Base-by-base conservation (phyloP, 2,888 invertebrate genomes). In the Theretra japonica region DNA sequence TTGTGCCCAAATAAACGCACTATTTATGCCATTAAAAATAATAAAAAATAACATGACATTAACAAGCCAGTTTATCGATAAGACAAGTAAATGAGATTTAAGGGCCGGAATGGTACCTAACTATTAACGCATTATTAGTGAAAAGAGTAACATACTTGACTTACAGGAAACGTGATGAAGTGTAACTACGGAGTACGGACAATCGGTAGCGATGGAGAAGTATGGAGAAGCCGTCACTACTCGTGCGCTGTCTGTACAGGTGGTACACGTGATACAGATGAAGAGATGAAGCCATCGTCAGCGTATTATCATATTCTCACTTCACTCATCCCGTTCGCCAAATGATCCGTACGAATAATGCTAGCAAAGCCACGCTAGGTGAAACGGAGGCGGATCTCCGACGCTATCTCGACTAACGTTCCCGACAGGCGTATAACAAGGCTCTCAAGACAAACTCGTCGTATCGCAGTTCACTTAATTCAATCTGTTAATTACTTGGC, bases 1-100 rank as follows among this genome's bases (percentile, higher is more conserved):
- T 86, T 86, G 86, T 86, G 86, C 86, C 84, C 82, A 75, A 83
- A 82, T 79, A 79, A 83, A 83, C 81, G 77, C 82, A 84, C 82
- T 77, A 80, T 75, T 73, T 80, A 83, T 75, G 77, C 81, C 75
- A 76, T 82, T 78, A 82, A 79, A 41, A 82, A 77, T 80, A 83
- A 80, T n/a, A 83, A 81, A 85, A 84, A 82, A 86, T 81, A 75
- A 81, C 79, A 81, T 79, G 78, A 53, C 60, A 62, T 53, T 59
- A 59, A 53, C 65, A 71, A 33, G 62, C 62, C 56, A 65, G 56
- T 71, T 65, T 62, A 71, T 70, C 28, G 48, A 58, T 57, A 70
- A 70, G 68, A 68, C 58, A 68, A 50, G 68, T 69, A 58, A 68
- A 73, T 70, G 73, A 70, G 25, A 60, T 68, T 68, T 33, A 70